Evolutionary conservation across 2,888 invertebrate genomes (phyloP), one percentile per base, ranked within the genome.

Genomic region (Petrolisthes manimaculis): DNA sequence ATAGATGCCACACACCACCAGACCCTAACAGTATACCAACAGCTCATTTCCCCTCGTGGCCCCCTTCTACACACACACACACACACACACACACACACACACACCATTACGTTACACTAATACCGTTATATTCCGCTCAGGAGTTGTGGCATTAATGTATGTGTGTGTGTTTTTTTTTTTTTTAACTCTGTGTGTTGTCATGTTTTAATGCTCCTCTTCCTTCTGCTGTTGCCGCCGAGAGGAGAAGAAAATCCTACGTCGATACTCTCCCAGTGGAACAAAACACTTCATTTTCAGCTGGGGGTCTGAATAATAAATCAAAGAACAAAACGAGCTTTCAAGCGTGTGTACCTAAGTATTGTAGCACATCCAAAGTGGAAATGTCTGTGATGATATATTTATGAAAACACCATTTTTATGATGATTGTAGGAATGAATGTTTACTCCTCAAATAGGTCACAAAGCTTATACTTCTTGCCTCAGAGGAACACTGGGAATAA

Each of bases 311-410:
- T 86, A 77, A 86, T 86, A 86, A 86, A 86, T 86, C 86, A 86
- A 86, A 86, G 86, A 83, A 86, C 86, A 86, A 86, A 86, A 86
- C 86, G 83, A 77, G 86, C 86, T 86, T 82, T 86, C 86, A 86
- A 83, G 86, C 83, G 86, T 86, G 83, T 86, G 86, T 86, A 86
- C 86, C 83, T 86, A 86, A 86, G 86, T 86, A 86, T 86, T 86
- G 86, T 86, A 86, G 86, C 86, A 86, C 86, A 86, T 86, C 86
- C 83, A 83, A 83, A 86, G 86, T 86, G 86, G 86, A 86, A 86
- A 86, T 86, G 86, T 86, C 86, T 86, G 86, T 86, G 86, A 86
- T 86, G 86, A 86, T 86, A 86, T 86, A 86, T 86, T 83, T 86
- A 86, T 86, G 86, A 86, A 86, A 86, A 86, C 86, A 86, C 86